Percentiles rank a stretch among this genome's conserved stretches.
phyloP scores from a whole-genome alignment of 2,113 vertebrate species.

The Diphyllodes magnificus region DNA sequence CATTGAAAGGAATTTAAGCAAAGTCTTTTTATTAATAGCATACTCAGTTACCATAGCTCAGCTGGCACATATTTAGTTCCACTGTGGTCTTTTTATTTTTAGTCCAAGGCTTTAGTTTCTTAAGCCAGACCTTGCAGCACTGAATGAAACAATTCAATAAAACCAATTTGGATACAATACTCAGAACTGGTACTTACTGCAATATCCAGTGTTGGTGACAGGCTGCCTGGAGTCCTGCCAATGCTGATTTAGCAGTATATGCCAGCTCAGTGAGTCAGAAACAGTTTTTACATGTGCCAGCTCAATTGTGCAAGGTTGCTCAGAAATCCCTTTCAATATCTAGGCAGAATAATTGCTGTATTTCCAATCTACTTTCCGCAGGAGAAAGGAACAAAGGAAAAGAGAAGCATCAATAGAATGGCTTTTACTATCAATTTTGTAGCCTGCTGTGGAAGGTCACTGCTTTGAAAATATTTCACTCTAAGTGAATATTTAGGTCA shows the following conservation, averaged over 20 bases:
- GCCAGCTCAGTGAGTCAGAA: slow-evolving; percentile 78
- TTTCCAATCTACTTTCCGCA: slow-evolving; percentile 59
- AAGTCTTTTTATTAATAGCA: slow-evolving; percentile 25
- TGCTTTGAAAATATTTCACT: slow-evolving; percentile 60
- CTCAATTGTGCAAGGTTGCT: slow-evolving; percentile 65
- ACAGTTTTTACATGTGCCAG: slow-evolving; percentile 71
- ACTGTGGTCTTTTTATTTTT: slow-evolving; percentile 36
- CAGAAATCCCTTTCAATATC: slow-evolving; percentile 71
- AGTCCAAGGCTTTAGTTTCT: slow-evolving; percentile 38
- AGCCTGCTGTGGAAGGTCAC: slow-evolving; percentile 47
- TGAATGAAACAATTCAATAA: slow-evolving; percentile 41
- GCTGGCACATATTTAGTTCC: not conserved
- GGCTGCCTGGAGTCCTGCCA: slow-evolving; percentile 72
- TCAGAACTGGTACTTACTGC: slow-evolving; percentile 71
- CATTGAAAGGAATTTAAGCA: not conserved
- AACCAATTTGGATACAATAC: slow-evolving; percentile 66
- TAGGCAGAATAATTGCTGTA: slow-evolving; percentile 70
- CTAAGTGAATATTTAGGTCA: slow-evolving; percentile 44
- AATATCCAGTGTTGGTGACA: slow-evolving; percentile 75
- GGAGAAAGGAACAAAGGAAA: slow-evolving; percentile 59
- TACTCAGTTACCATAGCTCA: slow-evolving; percentile 36
- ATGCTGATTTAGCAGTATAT: slow-evolving; percentile 76
- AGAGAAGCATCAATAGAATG: slow-evolving; percentile 47
- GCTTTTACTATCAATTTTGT: slow-evolving; percentile 53
- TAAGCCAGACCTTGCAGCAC: slow-evolving; percentile 42